Percentiles rank a stretch among this genome's conserved stretches.
Evolutionary conservation across 2,888 invertebrate species (phyloP).

Genomic region (Lacanobia oleracea): DNA sequence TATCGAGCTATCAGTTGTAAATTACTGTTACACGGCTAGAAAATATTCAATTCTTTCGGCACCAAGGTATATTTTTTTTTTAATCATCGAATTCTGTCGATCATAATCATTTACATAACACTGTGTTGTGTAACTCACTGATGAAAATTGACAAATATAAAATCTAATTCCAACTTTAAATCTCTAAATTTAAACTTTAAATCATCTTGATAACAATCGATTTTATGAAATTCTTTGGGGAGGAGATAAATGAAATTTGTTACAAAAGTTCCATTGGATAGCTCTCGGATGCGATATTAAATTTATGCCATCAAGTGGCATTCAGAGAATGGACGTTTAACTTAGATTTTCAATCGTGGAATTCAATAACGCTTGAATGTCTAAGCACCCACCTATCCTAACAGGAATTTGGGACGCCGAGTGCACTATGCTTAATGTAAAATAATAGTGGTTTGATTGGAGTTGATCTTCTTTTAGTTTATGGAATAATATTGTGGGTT

Average conservation of each 20-base stretch:
- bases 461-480: not conserved
- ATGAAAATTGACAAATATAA: constrained; percentile 68
- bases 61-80: constrained; percentile 24
- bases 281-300: constrained; percentile 87
- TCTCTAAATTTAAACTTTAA: constrained; percentile 80
- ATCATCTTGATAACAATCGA: constrained; percentile 86
- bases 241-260: constrained; percentile 89
- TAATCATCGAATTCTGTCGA: constrained; percentile 38
- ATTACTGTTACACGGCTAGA: constrained; percentile 37
- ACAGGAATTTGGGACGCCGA: constrained; percentile 32
- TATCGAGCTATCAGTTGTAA: constrained; percentile 31
- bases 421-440: constrained; percentile 10
- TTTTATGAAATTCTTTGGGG: constrained; percentile 85
- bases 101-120: constrained; percentile 45
- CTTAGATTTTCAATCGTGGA: constrained; percentile 83
- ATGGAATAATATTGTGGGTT: not conserved
- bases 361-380: constrained; percentile 78
- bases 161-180: constrained; percentile 72
- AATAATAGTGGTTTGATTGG: not conserved
- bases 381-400: constrained; percentile 60
- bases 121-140: constrained; percentile 29
- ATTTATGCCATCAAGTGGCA: constrained; percentile 88
- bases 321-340: constrained; percentile 85
- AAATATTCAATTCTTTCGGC: constrained; percentile 34
- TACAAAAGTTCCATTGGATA: constrained; percentile 86